Base-by-base conservation (phyloP, 2,888 invertebrate species). In the Hecatera dysodea region DNA sequence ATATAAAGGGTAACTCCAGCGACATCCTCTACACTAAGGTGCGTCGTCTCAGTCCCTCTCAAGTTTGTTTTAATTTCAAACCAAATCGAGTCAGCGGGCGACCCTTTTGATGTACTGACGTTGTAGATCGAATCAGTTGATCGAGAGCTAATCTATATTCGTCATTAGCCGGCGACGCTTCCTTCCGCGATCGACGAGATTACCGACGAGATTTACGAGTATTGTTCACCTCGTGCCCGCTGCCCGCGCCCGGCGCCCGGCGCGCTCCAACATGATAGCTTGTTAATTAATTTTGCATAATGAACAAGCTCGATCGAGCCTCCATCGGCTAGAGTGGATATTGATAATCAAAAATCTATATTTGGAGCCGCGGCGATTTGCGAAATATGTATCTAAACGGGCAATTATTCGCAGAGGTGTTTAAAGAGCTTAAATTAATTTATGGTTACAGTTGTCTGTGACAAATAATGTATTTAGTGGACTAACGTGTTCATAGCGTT, bases 251-350 rank as follows among this genome's bases (percentile, higher is more conserved):
- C 48, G 48, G 12, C 22, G 48, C 42, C 62, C 55, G 44, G 27
- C 29, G 5, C 7, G 44, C 69, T 69, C 61, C 27, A 44, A 59
- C 72, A 73, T 75, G 48, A 77, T 75, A 75, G 75, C 68, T 72
- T 72, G 72, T 67, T 84, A 73, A 84, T 82, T 78, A 70, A 82
- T 79, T 72, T 75, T 44, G 52, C 67, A 73, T 68, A 75, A 78
- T 70, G 63, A 75, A 71, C 63, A 69, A 74, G 22, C 67, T 36
- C 48, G 24, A 68, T 62, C 53, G 66, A 67, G 68, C 56, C 39
- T 64, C 44, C 36, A 52, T 63, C 36, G 52, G 67, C 65, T 53
- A 27, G 60, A 39, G 56, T 44, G 46, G 24, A 59, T 69, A 72
- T 74, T 22, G 70, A 75, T 61, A 59, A 67, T 53, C 42, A 8